Evolutionary conservation across 2,888 invertebrate genomes (phyloP).

Genomic region (Bruchidius siliquastri): DNA sequence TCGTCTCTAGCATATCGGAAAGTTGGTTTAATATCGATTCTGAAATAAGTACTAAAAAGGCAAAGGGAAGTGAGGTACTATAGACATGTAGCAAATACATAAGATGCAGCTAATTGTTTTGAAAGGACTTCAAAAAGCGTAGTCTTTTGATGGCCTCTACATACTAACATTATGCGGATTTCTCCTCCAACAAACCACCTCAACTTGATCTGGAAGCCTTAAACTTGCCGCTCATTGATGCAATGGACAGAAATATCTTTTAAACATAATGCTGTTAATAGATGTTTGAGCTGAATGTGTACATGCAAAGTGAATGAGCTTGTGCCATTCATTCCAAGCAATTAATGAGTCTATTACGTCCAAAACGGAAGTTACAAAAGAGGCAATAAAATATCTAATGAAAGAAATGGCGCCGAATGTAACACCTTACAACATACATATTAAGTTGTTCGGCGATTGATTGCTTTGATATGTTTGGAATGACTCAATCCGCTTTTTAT

Average conservation of each 20-base stretch:
- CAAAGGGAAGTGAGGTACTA: no score
- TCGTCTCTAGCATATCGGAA: no score
- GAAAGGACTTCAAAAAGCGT: no score
- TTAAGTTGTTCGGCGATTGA: background rate
- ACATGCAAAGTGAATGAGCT: background rate
- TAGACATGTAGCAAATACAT: no score
- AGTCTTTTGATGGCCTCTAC: no score
- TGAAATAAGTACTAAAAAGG: no score
- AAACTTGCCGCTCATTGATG: background rate
- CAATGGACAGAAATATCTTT: background rate
- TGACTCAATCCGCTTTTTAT: background rate
- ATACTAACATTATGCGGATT: no score
- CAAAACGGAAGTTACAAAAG: background rate
- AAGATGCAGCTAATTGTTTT: no score
- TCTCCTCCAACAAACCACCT: no score
- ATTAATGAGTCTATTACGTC: background rate
- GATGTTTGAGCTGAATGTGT: background rate
- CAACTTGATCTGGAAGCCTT: background rate
- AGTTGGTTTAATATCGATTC: no score
- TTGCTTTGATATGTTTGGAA: background rate
- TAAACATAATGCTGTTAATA: background rate
- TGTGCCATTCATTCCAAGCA: background rate
- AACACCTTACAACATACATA: background rate
- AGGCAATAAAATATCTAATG: background rate
- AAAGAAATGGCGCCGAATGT: background rate